A percentile compares a stretch with the other conserved stretches of the same genome.
These are phyloP conservation scores for Spinus olivaceus DNA, from an alignment of 2,797 vertebrate species.

Conservation along the genomic window DNA sequence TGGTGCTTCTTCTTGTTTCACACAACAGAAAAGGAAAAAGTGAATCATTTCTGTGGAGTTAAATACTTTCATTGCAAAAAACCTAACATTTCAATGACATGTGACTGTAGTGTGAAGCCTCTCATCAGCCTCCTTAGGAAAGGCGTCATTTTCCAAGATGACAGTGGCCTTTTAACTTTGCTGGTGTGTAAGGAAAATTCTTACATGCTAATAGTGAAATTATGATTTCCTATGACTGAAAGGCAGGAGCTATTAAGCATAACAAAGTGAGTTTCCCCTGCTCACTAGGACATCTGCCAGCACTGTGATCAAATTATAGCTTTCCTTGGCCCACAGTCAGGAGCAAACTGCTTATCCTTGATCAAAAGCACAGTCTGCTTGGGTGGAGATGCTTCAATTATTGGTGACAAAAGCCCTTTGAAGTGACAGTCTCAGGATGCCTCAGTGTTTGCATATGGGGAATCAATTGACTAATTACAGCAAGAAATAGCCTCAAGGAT, in stretches of 20 bases:
- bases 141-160: neutral
- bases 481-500: neutral
- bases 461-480: neutral
- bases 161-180: slow-evolving; percentile 1
- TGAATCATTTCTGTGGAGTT: neutral
- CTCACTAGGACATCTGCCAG: slow-evolving; percentile 7
- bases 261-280: slow-evolving; percentile 10
- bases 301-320: neutral
- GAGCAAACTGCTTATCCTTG: neutral
- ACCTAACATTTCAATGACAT: neutral
- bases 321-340: slow-evolving; percentile 25
- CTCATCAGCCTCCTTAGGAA: neutral
- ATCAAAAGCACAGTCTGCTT: slow-evolving; percentile 35
- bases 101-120: neutral
- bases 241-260: slow-evolving; percentile 6
- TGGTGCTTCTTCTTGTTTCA: neutral
- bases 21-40: neutral
- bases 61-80: neutral
- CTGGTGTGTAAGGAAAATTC: neutral
- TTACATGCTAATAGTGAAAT: neutral
- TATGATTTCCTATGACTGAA: slow-evolving; percentile 18
- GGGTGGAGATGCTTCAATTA: neutral
- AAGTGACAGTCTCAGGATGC: neutral
- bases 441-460: neutral
- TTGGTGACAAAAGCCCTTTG: slow-evolving; percentile 16